Evolutionary conservation across 2,797 vertebrate species (phyloP), one percentile per base, ranked within the genome.

Genomic region (Leptatherina wallacei): DNA sequence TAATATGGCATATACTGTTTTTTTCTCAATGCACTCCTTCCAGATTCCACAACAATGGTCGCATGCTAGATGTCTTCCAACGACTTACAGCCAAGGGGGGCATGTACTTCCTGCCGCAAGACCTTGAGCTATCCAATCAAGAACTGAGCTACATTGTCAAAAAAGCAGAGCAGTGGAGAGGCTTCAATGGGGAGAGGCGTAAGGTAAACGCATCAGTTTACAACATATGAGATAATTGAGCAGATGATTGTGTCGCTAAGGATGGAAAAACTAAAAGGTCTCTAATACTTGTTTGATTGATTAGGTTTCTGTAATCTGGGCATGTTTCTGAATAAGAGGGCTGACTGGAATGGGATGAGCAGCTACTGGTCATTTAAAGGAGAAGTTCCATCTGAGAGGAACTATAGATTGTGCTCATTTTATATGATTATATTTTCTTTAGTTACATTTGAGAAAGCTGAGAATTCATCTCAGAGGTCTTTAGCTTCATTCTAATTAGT

Each of bases 81-180:
- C 93, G 94, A 9, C 88, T 96, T 75, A 93, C 95, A 3, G 91
- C 94, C 78, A 93, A 92, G n/a, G 97, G 99, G 81, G 93, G 71
- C 8, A 77, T 74, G 0, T 97, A 95, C 89, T 97, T 98, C 49
- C 72, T 98, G 77, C 97, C 96, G 1, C 88, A 95, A 47, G 96
- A 99, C 78, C 82, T 96, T 62, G 97, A 99, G 90, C 90, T 99
- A 87, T 99, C 98, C 75, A 95, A 90, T 85, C 97, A 97, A 91
- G 96, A 99, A 65, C 90, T 99, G 76, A 97, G 94, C 90, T 96
- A 95, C 78, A 93, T 97, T 33, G 91, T 98, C 35, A 97, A 96
- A 88, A 97, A 95, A 59, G 94, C 96, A 9, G 94, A 96, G 86
- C 96, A 97, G 75, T 98, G 98, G 98, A 93, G 97, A 90, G 97